phyloP scores from a whole-genome alignment of 2,113 vertebrate genomes.

The Colistium nudipinnis region DNA sequence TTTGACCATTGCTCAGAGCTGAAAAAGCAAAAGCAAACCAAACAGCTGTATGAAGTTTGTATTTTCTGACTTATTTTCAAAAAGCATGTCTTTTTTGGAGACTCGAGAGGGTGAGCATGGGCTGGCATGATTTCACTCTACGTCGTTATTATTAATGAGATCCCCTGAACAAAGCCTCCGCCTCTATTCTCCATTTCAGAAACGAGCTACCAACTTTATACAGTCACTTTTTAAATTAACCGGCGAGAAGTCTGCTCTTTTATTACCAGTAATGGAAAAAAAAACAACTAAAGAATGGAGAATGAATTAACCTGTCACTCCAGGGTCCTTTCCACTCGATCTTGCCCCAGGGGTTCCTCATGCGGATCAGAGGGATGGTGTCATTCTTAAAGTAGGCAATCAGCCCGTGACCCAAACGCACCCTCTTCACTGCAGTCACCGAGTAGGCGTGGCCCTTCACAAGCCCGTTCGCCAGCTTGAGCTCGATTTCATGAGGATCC shows the following conservation, averaged over 20 bases:
- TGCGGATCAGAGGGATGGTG: slow-evolving; percentile 89
- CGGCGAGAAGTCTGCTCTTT: background rate
- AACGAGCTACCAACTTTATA: background rate
- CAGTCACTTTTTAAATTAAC: background rate
- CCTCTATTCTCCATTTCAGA: background rate
- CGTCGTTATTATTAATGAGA: no score
- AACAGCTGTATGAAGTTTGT: background rate
- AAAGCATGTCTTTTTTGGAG: no score
- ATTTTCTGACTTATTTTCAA: no score
- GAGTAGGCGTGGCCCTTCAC: slow-evolving; percentile 92
- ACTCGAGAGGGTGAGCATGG: no score
- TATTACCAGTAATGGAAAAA: background rate
- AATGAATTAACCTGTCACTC: slow-evolving; percentile 87
- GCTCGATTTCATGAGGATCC: slow-evolving; percentile 75
- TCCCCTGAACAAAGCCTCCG: no score
- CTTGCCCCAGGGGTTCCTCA: slow-evolving; percentile 95
- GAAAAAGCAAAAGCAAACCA: slow-evolving; percentile 5
- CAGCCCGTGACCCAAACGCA: slow-evolving; percentile 85
- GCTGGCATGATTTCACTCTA: background rate
- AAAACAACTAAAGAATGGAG: background rate
- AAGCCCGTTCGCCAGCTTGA: slow-evolving; percentile 83
- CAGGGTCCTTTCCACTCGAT: slow-evolving; percentile 92
- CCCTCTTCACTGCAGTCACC: slow-evolving; percentile 86
- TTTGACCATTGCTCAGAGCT: slow-evolving; percentile 95
- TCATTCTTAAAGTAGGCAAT: slow-evolving; percentile 84